Conservation (phyloP, 2,888 invertebrate genomes). For the Drosophila koepferae region DNA sequence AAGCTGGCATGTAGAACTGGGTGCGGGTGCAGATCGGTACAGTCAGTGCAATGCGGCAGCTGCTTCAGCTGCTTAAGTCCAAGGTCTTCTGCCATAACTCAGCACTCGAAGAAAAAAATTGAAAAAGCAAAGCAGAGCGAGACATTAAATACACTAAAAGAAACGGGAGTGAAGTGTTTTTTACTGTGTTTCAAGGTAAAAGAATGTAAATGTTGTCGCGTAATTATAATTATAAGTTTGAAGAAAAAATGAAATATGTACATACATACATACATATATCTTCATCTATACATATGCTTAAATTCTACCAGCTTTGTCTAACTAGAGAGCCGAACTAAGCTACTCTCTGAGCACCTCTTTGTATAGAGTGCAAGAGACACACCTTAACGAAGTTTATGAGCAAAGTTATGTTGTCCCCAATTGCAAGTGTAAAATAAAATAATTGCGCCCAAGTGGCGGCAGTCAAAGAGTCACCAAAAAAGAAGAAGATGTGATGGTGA, state of each 20-base stretch:
- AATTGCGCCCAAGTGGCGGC: slow-evolving; percentile 73
- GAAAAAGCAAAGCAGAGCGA: neutral
- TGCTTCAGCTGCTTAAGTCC: slow-evolving; percentile 46
- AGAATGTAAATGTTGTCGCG: neutral
- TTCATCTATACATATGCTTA: neutral
- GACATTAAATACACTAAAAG: slow-evolving; percentile 14
- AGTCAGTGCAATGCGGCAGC: slow-evolving; percentile 29
- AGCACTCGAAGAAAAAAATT: slow-evolving; percentile 44
- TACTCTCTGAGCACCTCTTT: neutral
- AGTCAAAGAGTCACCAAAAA: slow-evolving; percentile 39
- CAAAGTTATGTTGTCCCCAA: slow-evolving; percentile 61
- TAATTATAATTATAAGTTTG: neutral
- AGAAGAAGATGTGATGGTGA: neutral
- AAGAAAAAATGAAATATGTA: too few species aligned
- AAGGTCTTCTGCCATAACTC: slow-evolving; percentile 75
- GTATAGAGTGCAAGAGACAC: slow-evolving; percentile 27
- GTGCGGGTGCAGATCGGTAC: slow-evolving; percentile 58
- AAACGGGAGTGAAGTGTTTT: neutral
- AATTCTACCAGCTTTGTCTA: neutral
- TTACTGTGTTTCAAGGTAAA: neutral
- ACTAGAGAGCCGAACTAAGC: neutral
- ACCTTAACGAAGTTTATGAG: slow-evolving; percentile 50
- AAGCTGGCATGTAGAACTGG: slow-evolving; percentile 11
- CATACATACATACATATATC: neutral
- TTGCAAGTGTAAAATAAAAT: slow-evolving; percentile 74